phyloP scores from a whole-genome alignment of 2,888 invertebrate genomes.

The Resseliella maxima region DNA sequence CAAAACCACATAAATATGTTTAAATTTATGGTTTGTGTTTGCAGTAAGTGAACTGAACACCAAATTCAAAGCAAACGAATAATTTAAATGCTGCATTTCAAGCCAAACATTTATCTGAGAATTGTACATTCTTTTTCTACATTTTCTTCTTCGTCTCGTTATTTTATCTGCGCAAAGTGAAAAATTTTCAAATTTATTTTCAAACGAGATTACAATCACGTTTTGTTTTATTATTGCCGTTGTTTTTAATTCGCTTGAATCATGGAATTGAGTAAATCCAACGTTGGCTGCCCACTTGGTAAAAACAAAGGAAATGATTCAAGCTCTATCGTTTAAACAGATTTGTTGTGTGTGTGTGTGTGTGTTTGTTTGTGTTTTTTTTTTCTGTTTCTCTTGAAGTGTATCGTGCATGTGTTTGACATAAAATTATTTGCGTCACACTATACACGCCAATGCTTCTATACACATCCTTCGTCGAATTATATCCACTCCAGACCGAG shows the following conservation, averaged over 20 bases:
- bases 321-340: slow-evolving; percentile 1
- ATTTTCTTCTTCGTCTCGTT: not conserved
- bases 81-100: slow-evolving; percentile 13
- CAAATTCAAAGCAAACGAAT: not conserved
- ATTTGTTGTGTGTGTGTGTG: not conserved
- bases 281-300: not conserved
- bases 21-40: not conserved
- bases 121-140: not conserved
- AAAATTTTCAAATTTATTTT: not conserved
- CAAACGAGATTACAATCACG: not conserved
- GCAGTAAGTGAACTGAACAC: not conserved
- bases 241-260: slow-evolving; percentile 8
- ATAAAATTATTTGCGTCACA: not conserved
- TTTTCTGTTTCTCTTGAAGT: not conserved
- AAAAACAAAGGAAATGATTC: slow-evolving; percentile 2
- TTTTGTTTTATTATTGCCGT: not conserved
- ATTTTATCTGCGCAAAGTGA: slow-evolving; percentile 10
- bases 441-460: not conserved
- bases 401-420: not conserved
- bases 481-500: not conserved
- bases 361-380: not conserved
- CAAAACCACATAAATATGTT: not conserved
- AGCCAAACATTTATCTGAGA: not conserved
- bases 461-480: not conserved
- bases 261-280: not conserved